Conservation (phyloP, 2,797 vertebrate species). For the Tokudaia tokunoshimensis region DNA sequence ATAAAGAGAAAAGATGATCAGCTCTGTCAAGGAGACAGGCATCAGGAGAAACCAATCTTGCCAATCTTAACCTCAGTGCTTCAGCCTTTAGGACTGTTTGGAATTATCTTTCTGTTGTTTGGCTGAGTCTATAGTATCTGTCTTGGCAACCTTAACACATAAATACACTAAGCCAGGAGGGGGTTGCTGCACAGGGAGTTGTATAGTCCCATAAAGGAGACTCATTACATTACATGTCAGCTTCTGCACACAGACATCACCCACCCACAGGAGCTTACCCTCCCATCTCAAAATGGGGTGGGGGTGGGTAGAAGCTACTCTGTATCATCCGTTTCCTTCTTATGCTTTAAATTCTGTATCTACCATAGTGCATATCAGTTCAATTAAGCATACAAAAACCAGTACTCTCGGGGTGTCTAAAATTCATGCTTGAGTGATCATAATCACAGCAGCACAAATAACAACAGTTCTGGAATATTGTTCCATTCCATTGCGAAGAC, state of each 20-base stretch:
- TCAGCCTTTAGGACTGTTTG: background rate
- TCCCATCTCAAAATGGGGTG: background rate
- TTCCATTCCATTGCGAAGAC: background rate
- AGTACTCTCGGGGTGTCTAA: background rate
- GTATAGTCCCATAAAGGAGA: background rate
- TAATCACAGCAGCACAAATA: background rate
- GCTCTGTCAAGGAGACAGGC: background rate
- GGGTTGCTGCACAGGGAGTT: rapidly evolving
- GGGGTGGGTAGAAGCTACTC: background rate
- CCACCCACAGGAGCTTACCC: background rate
- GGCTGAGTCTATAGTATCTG: background rate
- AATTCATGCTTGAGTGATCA: background rate
- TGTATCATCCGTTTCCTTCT: background rate
- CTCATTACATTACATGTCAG: background rate
- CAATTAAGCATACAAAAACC: background rate
- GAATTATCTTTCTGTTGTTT: background rate
- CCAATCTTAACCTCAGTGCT: background rate
- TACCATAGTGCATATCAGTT: rapidly evolving
- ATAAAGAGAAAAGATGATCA: background rate
- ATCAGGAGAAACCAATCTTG: background rate
- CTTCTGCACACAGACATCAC: background rate
- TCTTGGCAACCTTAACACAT: background rate
- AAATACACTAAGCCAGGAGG: background rate
- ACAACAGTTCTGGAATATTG: background rate
- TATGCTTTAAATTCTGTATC: background rate